Base-by-base conservation (phyloP, 2,888 invertebrate genomes). In the Leucozona laternaria region DNA sequence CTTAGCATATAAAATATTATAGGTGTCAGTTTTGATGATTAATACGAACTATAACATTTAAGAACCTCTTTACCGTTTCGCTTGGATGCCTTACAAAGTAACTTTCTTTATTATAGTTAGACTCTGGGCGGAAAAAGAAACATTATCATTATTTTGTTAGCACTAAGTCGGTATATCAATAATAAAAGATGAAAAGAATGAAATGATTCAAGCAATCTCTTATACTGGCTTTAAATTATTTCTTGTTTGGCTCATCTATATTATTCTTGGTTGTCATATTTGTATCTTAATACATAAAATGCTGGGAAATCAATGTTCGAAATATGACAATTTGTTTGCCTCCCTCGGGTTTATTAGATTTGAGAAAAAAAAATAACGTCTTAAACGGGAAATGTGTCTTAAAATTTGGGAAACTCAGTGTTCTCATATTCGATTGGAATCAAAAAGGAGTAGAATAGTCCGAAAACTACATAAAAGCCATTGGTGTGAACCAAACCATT, bases 1-100 rank as follows among this genome's bases (percentile, higher is more conserved):
- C 53, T 68, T 53, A 53, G 68, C 34, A 68, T 68, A 37, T 15
- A 53, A 53, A 68, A 34, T 68, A 25, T 37, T 66, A n/a, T 22
- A 37, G 25, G 53, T 68, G 53, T 28, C 68, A 53, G 53, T 53
- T 48, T 31, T 66, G 28, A 66, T 66, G 37, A 68, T 68, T 37
- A 68, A 53, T n/a, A 68, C n/a, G 37, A 53, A 53, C 68, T 68
- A 68, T 68, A 68, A 68, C 53, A 68, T 68, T 68, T 68, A 53
- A 68, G 53, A 68, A 37, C 68, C 53, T 68, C 53, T 25, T 68
- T 25, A 68, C n/a, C 22, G 68, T 68, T 68, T 25, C 68, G 25
- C 68, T 53, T 68, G 37, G 68, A 37, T 50, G 37, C 37, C 22
- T 37, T n/a, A 68, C 2, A 53, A n/a, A n/a, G n/a, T n/a, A n/a